These are phyloP conservation scores for Chrysocyon brachyurus DNA, from an alignment of 2,797 vertebrate species.

Conservation along the genomic window DNA sequence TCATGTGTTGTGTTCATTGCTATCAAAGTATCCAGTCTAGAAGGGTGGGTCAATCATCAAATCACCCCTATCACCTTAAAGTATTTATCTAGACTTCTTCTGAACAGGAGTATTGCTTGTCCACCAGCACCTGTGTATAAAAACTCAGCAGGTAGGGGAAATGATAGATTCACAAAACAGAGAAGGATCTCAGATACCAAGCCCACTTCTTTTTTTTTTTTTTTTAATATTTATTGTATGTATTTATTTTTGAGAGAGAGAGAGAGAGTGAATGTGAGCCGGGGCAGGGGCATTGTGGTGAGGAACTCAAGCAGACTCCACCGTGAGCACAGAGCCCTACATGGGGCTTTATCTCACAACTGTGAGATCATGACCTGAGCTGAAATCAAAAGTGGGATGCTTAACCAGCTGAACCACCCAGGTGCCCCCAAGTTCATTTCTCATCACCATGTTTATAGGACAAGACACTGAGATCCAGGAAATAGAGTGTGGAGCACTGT, in stretches of 20 bases:
- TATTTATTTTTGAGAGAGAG: not conserved
- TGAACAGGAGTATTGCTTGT: not conserved
- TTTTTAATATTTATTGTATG: not conserved
- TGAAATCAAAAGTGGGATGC: not conserved
- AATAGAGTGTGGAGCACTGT: not conserved
- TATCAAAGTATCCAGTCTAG: not conserved
- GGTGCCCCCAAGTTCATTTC: accelerated
- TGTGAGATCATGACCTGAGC: not conserved
- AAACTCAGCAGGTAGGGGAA: not conserved
- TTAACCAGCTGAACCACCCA: not conserved
- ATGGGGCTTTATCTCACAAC: not conserved
- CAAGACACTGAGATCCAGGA: not conserved
- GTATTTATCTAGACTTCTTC: not conserved
- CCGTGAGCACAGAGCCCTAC: not conserved
- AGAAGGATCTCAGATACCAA: not conserved
- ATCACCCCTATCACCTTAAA: not conserved
- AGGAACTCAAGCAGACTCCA: not conserved
- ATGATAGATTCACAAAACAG: not conserved
- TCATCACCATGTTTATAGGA: not conserved
- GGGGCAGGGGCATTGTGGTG: not conserved
- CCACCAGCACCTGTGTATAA: too few relatives aligned
- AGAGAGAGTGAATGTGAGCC: too few relatives aligned
- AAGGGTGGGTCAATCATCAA: not conserved
- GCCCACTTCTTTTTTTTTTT: not conserved
- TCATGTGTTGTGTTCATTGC: not conserved